Percentiles rank a stretch among this genome's conserved stretches.
Evolutionary conservation across 1,140 invertebrate species (phyloP).

Genomic region (Myzus persicae): DNA sequence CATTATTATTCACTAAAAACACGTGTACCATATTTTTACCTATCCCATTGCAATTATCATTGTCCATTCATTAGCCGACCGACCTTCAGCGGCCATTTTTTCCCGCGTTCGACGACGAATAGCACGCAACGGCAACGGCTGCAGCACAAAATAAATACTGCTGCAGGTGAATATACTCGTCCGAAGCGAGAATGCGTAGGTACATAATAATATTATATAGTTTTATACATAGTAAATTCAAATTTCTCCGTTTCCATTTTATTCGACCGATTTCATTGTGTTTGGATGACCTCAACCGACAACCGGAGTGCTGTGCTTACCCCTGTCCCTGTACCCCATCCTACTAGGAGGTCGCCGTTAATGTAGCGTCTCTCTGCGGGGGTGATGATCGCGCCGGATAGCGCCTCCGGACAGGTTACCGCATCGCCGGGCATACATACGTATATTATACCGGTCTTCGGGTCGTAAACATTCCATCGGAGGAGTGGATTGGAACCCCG

Average conservation of each 20-base stretch:
- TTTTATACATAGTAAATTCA: constrained; percentile 14
- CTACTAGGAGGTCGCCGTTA: neutral
- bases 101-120: neutral
- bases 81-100: neutral
- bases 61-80: neutral
- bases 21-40: neutral
- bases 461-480: constrained; percentile 45
- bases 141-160: neutral
- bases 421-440: neutral
- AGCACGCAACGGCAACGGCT: neutral
- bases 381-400: constrained; percentile 40
- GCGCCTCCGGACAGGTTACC: constrained; percentile 45
- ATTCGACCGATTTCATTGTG: constrained; percentile 13
- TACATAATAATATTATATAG: neutral
- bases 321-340: too few relatives aligned
- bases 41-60: neutral
- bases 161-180: neutral
- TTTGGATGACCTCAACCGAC: neutral
- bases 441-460: neutral
- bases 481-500: neutral
- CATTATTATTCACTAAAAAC: neutral
- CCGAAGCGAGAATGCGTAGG: neutral
- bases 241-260: neutral
- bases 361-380: constrained; percentile 18
- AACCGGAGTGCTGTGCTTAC: neutral